Percentiles rank a stretch among this genome's conserved stretches.
Evolutionary conservation across 2,888 invertebrate species (phyloP).

Genomic region (Corbicula japonica): DNA sequence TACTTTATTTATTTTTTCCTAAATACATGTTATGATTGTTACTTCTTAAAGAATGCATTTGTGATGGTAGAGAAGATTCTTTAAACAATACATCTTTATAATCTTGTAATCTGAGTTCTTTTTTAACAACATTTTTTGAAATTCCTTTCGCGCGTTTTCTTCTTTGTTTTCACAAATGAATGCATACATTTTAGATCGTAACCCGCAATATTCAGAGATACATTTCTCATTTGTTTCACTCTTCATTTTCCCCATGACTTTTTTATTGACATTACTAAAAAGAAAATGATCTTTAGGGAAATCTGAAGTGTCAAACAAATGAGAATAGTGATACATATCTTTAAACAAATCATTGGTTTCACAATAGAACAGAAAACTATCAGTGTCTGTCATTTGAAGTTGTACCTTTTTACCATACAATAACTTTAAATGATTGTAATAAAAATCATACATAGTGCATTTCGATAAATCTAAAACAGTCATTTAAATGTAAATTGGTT

Average conservation of each 20-base stretch:
- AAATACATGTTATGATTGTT: conserved; percentile 54
- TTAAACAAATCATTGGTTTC: conserved; percentile 42
- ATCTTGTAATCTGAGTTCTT: conserved; percentile 32
- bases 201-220: conserved; percentile 42
- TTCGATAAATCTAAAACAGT: conserved; percentile 86
- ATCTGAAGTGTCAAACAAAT: conserved; percentile 51
- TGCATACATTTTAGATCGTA: conserved; percentile 53
- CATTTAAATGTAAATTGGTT: conserved; percentile 86
- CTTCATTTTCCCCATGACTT: conserved; percentile 56
- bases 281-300: conserved; percentile 44
- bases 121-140: conserved; percentile 35
- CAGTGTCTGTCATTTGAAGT: conserved; percentile 48
- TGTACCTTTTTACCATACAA: conserved; percentile 67
- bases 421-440: conserved; percentile 79
- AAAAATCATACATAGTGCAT: conserved; percentile 84
- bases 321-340: conserved; percentile 38
- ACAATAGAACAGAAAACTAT: conserved; percentile 46
- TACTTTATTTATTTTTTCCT: conserved; percentile 41
- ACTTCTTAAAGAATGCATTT: conserved; percentile 37
- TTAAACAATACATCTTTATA: conserved; percentile 43
- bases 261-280: conserved; percentile 42
- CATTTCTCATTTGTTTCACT: conserved; percentile 46
- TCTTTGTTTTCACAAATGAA: conserved; percentile 30
- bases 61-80: conserved; percentile 26
- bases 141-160: conserved; percentile 43